Evolutionary conservation across 2,888 invertebrate species (phyloP).

Genomic region (Standfussiana lucernea): DNA sequence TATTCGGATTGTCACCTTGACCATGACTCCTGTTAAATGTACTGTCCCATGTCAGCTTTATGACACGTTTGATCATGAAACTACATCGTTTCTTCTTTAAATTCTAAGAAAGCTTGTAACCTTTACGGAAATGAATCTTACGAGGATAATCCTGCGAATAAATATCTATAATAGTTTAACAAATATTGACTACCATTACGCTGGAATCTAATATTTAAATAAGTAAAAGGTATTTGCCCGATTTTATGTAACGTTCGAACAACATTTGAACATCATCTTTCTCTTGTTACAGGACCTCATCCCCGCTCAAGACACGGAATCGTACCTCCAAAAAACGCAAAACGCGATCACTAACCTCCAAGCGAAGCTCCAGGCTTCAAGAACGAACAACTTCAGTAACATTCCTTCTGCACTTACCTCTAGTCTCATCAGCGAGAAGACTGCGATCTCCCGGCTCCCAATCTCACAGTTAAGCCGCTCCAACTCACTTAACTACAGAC

Average conservation of each 20-base stretch:
- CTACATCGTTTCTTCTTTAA: not conserved
- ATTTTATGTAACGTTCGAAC: not conserved
- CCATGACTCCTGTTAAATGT: not conserved
- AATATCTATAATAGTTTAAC: not conserved
- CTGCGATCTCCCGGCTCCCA: constrained; percentile 85
- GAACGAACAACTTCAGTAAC: constrained; percentile 77
- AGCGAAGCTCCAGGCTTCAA: constrained; percentile 89
- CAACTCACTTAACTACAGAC: constrained; percentile 87
- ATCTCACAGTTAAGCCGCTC: constrained; percentile 87
- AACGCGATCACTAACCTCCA: constrained; percentile 91
- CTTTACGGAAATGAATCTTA: not conserved
- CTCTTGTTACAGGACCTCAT: constrained; percentile 87
- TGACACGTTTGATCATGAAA: not conserved
- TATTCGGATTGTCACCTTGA: not conserved
- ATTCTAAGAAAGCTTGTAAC: not conserved
- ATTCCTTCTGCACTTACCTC: constrained; percentile 85
- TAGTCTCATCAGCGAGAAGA: constrained; percentile 86
- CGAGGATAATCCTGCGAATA: not conserved
- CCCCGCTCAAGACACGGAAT: constrained; percentile 89
- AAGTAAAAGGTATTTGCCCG: not conserved
- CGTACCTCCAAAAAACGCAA: constrained; percentile 91
- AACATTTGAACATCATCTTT: constrained; percentile 10
- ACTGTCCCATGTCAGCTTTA: not conserved
- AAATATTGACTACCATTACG: not conserved
- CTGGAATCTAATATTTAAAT: not conserved